Percentiles rank a stretch among this genome's conserved stretches.
Evolutionary conservation across 2,113 vertebrate species (phyloP).

Genomic region (Phocoena sinus): DNA sequence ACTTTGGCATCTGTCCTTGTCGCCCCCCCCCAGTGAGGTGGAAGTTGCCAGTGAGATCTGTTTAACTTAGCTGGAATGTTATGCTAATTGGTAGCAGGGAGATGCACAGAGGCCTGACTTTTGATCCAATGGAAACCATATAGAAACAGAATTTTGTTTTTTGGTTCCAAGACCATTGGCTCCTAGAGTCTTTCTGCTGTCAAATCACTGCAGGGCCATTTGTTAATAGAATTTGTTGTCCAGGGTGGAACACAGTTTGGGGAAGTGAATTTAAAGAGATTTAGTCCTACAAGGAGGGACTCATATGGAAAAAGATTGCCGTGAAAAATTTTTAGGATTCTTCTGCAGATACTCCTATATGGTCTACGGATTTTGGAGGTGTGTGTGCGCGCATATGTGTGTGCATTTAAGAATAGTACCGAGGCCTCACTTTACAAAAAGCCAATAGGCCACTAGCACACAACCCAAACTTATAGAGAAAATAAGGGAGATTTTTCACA

Average conservation of each 20-base stretch:
- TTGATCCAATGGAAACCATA: neutral
- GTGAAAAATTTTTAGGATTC: neutral
- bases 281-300: neutral
- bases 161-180: constrained; percentile 7
- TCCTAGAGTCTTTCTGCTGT: constrained; percentile 60
- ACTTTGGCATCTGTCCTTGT: neutral
- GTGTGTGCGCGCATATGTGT: neutral
- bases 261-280: neutral
- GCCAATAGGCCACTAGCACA: neutral
- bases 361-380: neutral
- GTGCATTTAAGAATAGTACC: neutral
- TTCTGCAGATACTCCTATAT: neutral
- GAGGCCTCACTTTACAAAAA: neutral
- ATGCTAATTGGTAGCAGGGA: neutral
- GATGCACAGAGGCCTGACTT: neutral
- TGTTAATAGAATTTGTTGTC: constrained; percentile 57
- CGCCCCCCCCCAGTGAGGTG: neutral
- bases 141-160: constrained; percentile 43
- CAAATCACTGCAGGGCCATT: neutral
- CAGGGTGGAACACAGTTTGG: neutral
- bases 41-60: neutral
- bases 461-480: neutral
- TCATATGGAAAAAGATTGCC: neutral
- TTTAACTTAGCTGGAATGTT: neutral
- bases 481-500: neutral